Percentiles rank a stretch among this genome's conserved stretches.
These are phyloP conservation scores for Embiotoca jacksoni DNA, from an alignment of 2,113 vertebrate genomes.

Conservation along the genomic window DNA sequence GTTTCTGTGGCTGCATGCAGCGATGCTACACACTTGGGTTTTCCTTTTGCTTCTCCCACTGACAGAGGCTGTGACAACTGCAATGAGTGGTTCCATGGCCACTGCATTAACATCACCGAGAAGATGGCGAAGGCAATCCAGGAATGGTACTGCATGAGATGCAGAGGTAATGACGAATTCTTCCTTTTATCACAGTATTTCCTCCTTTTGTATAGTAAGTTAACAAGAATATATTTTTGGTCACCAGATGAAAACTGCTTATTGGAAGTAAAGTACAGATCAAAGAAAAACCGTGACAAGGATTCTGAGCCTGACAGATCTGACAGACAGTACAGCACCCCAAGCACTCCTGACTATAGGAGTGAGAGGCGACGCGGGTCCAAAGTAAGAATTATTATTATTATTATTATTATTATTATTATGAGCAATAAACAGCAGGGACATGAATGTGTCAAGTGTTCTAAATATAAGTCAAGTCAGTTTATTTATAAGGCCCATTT, in stretches of 20 bases:
- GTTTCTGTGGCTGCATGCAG: background rate
- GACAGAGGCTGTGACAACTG: conserved; percentile 94
- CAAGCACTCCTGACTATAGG: conserved; percentile 81
- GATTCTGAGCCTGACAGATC: conserved; percentile 80
- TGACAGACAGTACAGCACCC: conserved; percentile 80
- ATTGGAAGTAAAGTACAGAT: conserved; percentile 91
- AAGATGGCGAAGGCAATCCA: conserved; percentile 94
- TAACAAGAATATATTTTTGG: background rate
- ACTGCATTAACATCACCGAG: conserved; percentile 94
- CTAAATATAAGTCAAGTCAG: too few relatives aligned
- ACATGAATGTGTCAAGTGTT: background rate
- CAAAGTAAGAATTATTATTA: conserved; percentile 70
- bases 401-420: conserved; percentile 1
- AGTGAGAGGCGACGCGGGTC: conserved; percentile 84
- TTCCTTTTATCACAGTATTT: background rate
- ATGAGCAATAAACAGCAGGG: background rate
- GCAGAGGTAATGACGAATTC: conserved; percentile 83
- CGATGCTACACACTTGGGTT: background rate
- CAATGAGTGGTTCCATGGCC: conserved; percentile 95
- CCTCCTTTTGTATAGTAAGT: background rate
- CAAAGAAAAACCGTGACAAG: conserved; percentile 88
- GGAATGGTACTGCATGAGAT: conserved; percentile 93
- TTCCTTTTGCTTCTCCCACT: conserved; percentile 9
- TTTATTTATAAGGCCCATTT: too few relatives aligned
- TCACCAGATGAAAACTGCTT: conserved; percentile 85